Evolutionary conservation across 2,113 vertebrate species (phyloP), one percentile per base, ranked within the genome.

Genomic region (Onychostoma macrolepis): DNA sequence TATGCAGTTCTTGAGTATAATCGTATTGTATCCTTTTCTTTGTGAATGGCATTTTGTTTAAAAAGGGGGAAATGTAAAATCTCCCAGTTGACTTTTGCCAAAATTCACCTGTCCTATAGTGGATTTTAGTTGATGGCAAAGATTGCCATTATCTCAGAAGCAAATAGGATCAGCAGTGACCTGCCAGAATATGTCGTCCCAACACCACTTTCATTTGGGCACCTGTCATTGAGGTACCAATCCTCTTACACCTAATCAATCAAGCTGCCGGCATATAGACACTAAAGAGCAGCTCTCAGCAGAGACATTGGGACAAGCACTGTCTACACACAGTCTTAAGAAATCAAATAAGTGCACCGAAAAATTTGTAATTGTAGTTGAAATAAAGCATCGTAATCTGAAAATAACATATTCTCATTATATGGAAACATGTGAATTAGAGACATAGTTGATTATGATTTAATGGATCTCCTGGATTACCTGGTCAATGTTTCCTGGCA

Each of bases 121-220:
- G 26, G 26, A 63, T 71, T 61, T 86, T 50, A 80, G 87, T 89
- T 87, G 88, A 93, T 74, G 91, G 79, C 88, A 88, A 89, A 90
- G 89, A 91, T 87, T 77, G 82, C 88, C 15, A 12, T 88, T 85
- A 21, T 82, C 90, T 89, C 90, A 90, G 91, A 86, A 77, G 92
- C 91, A 94, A 93, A 94, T 91, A 91, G 90, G 91, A 91, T 91
- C 91, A 92, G 93, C 93, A 93, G 91, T 89, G 71, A 85, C 87
- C 91, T 93, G 92, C 92, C 94, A 93, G 88, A 84, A 90, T 72
- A 90, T 91, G 89, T 91, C 92, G 91, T 92, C 93, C 92, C 88
- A 86, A 92, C 89, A 89, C 89, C 83, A 53, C 82, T 85, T 69
- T 86, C 87, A 85, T 90, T 83, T 85, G 8, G 92, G 89, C 91